Conservation (phyloP, 2,113 vertebrate genomes). For the Archocentrus centrarchus region DNA sequence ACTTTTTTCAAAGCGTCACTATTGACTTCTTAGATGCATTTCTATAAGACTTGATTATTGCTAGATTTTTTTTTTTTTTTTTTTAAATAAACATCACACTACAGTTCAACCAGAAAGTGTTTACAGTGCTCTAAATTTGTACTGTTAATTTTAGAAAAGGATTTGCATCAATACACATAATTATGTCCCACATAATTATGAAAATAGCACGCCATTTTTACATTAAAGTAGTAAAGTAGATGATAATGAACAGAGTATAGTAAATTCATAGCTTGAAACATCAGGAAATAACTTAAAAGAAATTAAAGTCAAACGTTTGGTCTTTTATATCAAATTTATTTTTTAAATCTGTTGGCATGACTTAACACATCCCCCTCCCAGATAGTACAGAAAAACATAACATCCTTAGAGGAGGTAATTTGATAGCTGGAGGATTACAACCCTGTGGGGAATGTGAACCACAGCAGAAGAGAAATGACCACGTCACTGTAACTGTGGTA, state of each 20-base stretch:
- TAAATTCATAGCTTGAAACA: not conserved
- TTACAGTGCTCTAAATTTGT: not conserved
- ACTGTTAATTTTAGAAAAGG: too few relatives aligned
- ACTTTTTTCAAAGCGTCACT: too few relatives aligned
- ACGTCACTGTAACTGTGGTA: not conserved
- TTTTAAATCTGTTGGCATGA: not conserved
- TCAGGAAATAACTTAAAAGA: not conserved
- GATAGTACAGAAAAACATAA: not conserved
- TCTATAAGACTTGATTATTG: too few relatives aligned
- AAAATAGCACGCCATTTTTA: not conserved
- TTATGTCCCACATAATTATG: not conserved
- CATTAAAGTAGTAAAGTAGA: not conserved
- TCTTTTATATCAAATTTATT: not conserved
- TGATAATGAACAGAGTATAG: not conserved
- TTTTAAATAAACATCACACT: not conserved
- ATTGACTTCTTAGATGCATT: too few relatives aligned
- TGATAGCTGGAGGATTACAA: not conserved
- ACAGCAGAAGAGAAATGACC: not conserved
- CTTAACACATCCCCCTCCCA: not conserved
- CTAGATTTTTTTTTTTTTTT: too few relatives aligned
- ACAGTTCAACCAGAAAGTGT: not conserved
- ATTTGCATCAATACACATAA: not conserved
- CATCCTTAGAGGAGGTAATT: not conserved
- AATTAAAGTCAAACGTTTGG: not conserved
- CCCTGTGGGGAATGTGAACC: conserved; percentile 4